Base-by-base conservation (phyloP, 2,797 vertebrate genomes). In the Halcyon smyrnensis region DNA sequence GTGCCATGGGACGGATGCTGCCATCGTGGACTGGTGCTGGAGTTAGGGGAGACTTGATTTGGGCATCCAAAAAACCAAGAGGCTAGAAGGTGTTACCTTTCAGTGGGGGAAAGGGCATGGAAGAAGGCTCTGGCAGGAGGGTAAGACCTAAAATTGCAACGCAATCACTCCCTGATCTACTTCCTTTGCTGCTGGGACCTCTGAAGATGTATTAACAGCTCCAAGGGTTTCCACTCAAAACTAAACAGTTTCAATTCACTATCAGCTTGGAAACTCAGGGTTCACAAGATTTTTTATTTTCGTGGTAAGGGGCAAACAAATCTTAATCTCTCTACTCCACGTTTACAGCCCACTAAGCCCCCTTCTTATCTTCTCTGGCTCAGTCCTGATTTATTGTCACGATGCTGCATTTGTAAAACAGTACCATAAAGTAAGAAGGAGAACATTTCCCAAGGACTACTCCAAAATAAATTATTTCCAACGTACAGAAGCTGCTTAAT, bases 381-480 rank as follows among this genome's bases (percentile, higher is more conserved):
- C 28, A 11, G 76, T 41, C 83, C 84, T 98, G 97, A 98, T 98
- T 98, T 98, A 98, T 96, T 21, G 32, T 87, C 92, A 84, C 48
- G 11, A 39, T 2, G 48, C 92, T 94, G 96, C 90, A 97, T 97
- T 97, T 97, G 96, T 97, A 97, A 98, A 98, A 95, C 80, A 94
- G 89, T 87, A 87, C 95, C 97, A 98, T 98, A 97, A 98, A 98
- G 93, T 93, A 96, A 95, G 86, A 87, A 97, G 96, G 94, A 70
- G 84, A 98, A 97, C 84, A 91, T 93, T 97, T 98, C 96, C 97
- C 97, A 98, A 98, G 98, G 98, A 98, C 94, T 70, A 90, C 96
- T 98, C 96, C 93, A 97, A 98, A 98, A 98, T 97, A 98, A 98
- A 98, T 98, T 97, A 97, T 98, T 98, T 98, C 95, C 96, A 95